Conservation (phyloP, 1,140 invertebrate genomes). For the Monomorium pharaonis region DNA sequence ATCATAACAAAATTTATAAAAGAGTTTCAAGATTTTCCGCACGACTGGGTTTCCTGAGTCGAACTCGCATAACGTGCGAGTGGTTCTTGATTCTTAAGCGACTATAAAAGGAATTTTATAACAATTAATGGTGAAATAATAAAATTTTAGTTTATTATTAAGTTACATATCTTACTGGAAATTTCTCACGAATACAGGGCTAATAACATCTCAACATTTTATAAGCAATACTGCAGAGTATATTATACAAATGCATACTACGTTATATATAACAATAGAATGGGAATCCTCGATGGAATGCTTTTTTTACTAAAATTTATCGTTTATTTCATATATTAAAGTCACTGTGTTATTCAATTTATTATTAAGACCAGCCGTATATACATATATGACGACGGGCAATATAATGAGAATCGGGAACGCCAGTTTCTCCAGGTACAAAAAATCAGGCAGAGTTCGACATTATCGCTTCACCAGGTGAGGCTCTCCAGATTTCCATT, state of each 20-base stretch:
- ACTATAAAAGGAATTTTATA: neutral
- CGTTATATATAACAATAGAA: neutral
- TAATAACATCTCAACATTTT: neutral
- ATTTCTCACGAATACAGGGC: neutral
- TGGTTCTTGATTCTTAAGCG: neutral
- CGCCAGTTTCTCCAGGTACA: constrained; percentile 1
- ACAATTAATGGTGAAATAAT: neutral
- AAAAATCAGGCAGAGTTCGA: constrained; percentile 50
- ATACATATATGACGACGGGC: neutral
- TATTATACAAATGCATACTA: neutral
- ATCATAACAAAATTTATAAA: neutral
- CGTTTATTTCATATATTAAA: neutral
- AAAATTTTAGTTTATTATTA: neutral
- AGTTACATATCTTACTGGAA: neutral
- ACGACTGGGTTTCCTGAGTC: neutral
- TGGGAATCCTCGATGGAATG: neutral
- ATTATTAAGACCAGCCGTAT: neutral
- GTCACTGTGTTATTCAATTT: neutral
- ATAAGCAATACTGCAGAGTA: neutral
- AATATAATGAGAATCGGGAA: neutral
- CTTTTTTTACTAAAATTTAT: constrained; percentile 6
- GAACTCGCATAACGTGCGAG: neutral
- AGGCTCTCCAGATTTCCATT: constrained; percentile 45
- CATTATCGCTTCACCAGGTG: constrained; percentile 39
- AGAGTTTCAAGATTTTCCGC: neutral